Evolutionary conservation across 2,113 vertebrate genomes (phyloP).

Genomic region (Gambusia holbrooki): DNA sequence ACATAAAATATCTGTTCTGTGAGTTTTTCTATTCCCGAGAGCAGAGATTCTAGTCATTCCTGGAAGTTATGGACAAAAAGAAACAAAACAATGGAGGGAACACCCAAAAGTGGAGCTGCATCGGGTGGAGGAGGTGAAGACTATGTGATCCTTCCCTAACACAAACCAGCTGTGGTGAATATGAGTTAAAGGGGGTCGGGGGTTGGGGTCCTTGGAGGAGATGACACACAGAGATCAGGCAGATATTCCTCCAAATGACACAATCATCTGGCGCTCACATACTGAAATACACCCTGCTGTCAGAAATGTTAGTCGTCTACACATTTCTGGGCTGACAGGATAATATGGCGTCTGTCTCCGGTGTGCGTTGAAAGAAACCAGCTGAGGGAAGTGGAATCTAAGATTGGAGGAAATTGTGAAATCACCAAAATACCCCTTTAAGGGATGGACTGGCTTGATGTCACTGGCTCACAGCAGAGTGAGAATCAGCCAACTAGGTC

Average conservation of each 20-base stretch:
- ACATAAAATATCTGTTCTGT: slow-evolving; percentile 21
- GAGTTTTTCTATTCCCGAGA: slow-evolving; percentile 50
- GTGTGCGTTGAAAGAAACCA: slow-evolving; percentile 41
- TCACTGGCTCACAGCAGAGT: slow-evolving; percentile 36
- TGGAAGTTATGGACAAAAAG: slow-evolving; percentile 72
- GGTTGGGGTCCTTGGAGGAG: slow-evolving; percentile 43
- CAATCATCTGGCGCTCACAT: slow-evolving; percentile 55
- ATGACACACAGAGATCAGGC: slow-evolving; percentile 50
- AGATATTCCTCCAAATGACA: slow-evolving; percentile 59
- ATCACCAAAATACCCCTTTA: slow-evolving; percentile 58
- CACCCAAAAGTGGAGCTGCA: slow-evolving; percentile 76
- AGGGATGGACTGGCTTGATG: slow-evolving; percentile 29
- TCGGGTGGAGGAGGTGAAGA: slow-evolving; percentile 77
- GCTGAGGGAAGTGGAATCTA: slow-evolving; percentile 43
- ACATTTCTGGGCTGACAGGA: slow-evolving; percentile 28
- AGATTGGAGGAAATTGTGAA: slow-evolving; percentile 45
- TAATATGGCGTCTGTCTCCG: background rate
- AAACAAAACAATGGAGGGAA: slow-evolving; percentile 77
- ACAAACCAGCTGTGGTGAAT: slow-evolving; percentile 75
- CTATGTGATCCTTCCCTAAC: slow-evolving; percentile 76
- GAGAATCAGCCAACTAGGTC: slow-evolving; percentile 66
- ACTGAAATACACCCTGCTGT: slow-evolving; percentile 54
- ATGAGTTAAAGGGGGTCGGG: slow-evolving; percentile 31
- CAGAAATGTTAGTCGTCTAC: slow-evolving; percentile 21
- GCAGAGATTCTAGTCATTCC: slow-evolving; percentile 70